These are phyloP conservation scores for Rhombomys opimus DNA, from an alignment of 2,113 vertebrate genomes.

Conservation along the genomic window DNA sequence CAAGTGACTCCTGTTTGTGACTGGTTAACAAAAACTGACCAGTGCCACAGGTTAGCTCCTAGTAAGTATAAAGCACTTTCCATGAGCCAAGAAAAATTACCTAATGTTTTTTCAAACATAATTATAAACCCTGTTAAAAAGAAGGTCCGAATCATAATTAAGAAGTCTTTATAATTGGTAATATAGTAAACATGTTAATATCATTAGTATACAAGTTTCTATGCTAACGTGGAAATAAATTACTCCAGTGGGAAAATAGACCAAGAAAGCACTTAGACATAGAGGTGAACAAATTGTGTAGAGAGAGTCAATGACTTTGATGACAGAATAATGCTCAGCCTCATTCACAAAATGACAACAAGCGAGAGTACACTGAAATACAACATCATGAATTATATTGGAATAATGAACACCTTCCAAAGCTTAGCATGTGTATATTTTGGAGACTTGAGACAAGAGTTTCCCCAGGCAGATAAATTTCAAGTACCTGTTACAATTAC, in stretches of 20 bases:
- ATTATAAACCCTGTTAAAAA: neutral
- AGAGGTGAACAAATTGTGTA: neutral
- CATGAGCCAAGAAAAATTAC: neutral
- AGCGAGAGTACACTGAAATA: neutral
- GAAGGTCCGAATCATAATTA: neutral
- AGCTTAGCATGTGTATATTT: neutral
- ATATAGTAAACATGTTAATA: neutral
- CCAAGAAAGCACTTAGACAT: neutral
- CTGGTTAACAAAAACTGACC: neutral
- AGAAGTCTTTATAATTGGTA: neutral
- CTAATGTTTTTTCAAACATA: neutral
- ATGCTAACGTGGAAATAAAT: neutral
- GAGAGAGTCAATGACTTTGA: neutral
- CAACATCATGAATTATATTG: neutral
- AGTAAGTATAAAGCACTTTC: neutral
- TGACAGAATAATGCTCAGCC: neutral
- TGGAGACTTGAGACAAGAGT: neutral
- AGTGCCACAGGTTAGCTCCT: neutral
- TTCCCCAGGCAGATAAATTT: neutral
- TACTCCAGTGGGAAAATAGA: neutral
- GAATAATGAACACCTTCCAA: neutral
- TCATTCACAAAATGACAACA: neutral
- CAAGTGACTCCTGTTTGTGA: neutral
- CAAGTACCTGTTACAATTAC: neutral
- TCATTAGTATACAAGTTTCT: neutral